A percentile compares a stretch with the other conserved stretches of the same genome.
Conservation (phyloP, 2,888 invertebrate species). For the Dryobota labecula region DNA sequence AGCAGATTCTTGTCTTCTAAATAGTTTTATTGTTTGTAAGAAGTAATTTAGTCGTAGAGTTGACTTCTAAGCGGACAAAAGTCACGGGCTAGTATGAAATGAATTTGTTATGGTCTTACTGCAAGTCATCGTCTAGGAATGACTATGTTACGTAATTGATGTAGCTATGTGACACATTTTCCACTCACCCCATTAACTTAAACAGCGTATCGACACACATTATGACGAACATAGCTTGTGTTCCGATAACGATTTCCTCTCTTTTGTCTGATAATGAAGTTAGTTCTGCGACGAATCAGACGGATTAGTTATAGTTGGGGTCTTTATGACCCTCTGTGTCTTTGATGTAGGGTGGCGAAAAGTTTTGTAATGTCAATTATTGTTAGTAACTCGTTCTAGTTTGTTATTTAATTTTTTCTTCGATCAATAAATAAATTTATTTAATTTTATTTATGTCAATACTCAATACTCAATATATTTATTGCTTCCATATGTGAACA, state of each 20-base stretch:
- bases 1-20: no score
- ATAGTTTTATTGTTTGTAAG: no score
- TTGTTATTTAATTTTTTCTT: slow-evolving; percentile 32
- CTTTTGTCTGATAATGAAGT: slow-evolving; percentile 57
- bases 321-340: slow-evolving; percentile 33
- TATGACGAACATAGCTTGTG: slow-evolving; percentile 44
- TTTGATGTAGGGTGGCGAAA: slow-evolving; percentile 52
- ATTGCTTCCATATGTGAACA: no score
- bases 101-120: neutral
- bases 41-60: no score
- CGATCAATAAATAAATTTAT: no score
- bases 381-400: slow-evolving; percentile 7
- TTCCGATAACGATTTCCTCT: slow-evolving; percentile 55
- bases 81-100: no score
- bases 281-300: slow-evolving; percentile 55
- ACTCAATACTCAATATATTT: no score
- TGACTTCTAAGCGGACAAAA: no score
- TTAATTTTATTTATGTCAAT: no score
- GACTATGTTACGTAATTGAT: neutral
- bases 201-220: slow-evolving; percentile 56
- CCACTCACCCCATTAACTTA: slow-evolving; percentile 45
- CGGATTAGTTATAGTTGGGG: slow-evolving; percentile 57
- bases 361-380: slow-evolving; percentile 48
- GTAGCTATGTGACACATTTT: slow-evolving; percentile 11
- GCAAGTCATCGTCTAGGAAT: neutral